A percentile compares a stretch with the other conserved stretches of the same genome.
Evolutionary conservation across 2,888 invertebrate genomes (phyloP).

Genomic region (Lasioglossum vierecki): DNA sequence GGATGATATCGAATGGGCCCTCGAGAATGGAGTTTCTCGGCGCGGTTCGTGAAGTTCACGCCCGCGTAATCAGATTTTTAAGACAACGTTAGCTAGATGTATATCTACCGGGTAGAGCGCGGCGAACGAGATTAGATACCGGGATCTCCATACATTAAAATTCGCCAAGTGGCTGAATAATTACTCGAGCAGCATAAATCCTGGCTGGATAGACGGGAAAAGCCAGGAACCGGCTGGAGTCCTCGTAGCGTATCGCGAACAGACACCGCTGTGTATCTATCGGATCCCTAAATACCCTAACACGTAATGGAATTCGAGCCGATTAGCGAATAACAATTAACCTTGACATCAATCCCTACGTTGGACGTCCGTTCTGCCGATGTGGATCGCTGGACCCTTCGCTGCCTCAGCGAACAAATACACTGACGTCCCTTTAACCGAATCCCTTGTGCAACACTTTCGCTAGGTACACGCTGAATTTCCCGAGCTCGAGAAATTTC

Average conservation of each 20-base stretch:
- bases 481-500: not conserved
- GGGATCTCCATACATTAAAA: constrained; percentile 53
- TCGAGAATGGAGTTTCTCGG: not conserved
- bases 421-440: not conserved
- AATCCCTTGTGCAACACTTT: not conserved
- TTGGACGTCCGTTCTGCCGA: not conserved
- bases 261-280: not conserved
- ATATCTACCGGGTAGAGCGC: not conserved
- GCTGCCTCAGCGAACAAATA: not conserved
- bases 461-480: not conserved
- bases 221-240: constrained; percentile 19
- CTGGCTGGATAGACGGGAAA: constrained; percentile 1
- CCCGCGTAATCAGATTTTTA: constrained; percentile 44
- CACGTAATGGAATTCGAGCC: constrained; percentile 25
- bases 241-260: constrained; percentile 8
- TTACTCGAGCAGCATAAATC: constrained; percentile 20
- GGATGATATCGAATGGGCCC: not conserved
- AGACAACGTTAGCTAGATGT: constrained; percentile 27
- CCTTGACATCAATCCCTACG: constrained; percentile 41
- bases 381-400: not conserved
- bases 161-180: constrained; percentile 53
- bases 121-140: constrained; percentile 37
- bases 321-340: constrained; percentile 45
- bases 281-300: constrained; percentile 12
- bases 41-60: not conserved